Evolutionary conservation across 2,113 vertebrate genomes (phyloP).

Genomic region (Varanus salvator): DNA sequence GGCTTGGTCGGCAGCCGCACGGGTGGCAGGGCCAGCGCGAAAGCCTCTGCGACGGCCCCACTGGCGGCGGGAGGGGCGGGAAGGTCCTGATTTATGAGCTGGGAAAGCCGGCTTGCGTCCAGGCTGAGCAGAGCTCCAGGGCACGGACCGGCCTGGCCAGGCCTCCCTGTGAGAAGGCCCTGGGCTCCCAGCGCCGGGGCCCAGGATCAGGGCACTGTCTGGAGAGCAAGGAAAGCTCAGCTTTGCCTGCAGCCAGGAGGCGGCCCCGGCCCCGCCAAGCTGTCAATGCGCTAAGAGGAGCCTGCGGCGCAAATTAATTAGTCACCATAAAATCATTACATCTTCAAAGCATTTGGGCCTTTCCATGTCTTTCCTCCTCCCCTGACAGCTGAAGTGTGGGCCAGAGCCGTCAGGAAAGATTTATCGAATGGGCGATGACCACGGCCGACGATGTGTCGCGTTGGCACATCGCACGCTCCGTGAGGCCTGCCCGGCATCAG

Average conservation of each 20-base stretch:
- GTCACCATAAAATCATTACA: background rate
- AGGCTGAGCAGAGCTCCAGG: background rate
- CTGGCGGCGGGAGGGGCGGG: constrained; percentile 5
- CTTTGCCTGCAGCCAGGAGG: background rate
- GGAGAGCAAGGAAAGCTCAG: too few relatives aligned
- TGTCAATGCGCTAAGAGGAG: background rate
- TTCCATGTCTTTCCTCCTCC: background rate
- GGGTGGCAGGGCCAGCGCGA: background rate
- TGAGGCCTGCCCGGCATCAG: background rate
- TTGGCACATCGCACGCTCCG: background rate
- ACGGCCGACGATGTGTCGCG: background rate
- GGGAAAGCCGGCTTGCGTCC: background rate
- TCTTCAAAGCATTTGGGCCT: background rate
- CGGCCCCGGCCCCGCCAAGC: too few relatives aligned
- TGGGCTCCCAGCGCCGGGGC: background rate
- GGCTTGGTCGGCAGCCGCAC: background rate
- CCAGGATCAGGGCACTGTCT: background rate
- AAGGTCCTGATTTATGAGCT: constrained; percentile 32
- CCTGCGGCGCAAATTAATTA: background rate
- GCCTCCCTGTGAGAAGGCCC: background rate
- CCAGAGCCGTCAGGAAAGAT: background rate
- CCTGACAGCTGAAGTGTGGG: background rate
- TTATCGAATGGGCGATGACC: background rate
- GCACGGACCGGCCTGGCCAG: background rate
- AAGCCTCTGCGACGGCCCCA: constrained; percentile 10